Evolutionary conservation across 2,797 vertebrate species (phyloP).

Genomic region (Botia kubotai): DNA sequence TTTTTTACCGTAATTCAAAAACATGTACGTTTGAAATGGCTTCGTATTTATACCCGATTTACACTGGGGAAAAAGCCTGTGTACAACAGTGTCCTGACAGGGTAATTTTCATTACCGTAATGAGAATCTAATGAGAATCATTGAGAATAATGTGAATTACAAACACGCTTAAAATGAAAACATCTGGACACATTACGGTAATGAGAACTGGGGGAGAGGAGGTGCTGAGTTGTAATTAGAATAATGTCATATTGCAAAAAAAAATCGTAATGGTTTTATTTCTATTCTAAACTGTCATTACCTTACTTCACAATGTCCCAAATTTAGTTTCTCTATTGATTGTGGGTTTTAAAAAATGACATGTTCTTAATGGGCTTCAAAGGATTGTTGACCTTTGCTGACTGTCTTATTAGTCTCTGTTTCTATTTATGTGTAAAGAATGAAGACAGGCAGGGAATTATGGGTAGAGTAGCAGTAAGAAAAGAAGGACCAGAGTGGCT

Average conservation of each 20-base stretch:
- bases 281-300: not conserved
- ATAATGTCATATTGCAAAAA: not conserved
- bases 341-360: not conserved
- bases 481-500: slow-evolving; percentile 65
- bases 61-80: not conserved
- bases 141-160: not conserved
- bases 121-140: not conserved
- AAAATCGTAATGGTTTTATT: not conserved
- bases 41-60: not conserved
- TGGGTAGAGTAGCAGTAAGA: slow-evolving; percentile 46
- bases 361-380: not conserved
- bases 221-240: not conserved
- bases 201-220: not conserved
- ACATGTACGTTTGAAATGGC: not conserved
- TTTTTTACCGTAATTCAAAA: not conserved
- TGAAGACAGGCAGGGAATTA: not conserved
- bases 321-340: not conserved
- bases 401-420: not conserved
- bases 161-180: not conserved
- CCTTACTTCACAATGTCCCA: not conserved
- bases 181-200: slow-evolving; percentile 6
- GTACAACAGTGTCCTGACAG: not conserved
- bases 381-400: not conserved
- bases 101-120: not conserved
- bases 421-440: slow-evolving; percentile 2